These are phyloP conservation scores for Patella ulyssiponensis DNA, from an alignment of 2,888 invertebrate genomes.

Conservation along the genomic window DNA sequence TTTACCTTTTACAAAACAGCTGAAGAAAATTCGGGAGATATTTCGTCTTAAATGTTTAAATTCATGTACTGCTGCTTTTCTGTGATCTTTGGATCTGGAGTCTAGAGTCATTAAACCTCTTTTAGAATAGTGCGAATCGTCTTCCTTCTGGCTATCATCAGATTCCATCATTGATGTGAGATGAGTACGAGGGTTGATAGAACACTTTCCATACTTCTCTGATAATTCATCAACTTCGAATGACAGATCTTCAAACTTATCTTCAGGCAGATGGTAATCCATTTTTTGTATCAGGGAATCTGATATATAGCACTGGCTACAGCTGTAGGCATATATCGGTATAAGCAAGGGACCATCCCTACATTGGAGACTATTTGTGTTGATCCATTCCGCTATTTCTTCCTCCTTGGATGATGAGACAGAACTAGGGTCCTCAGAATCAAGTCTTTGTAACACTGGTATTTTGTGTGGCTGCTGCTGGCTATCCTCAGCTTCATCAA, in stretches of 20 bases:
- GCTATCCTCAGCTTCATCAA: conserved; percentile 12
- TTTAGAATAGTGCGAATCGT: conserved; percentile 24
- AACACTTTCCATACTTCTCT: conserved; percentile 32
- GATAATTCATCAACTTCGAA: conserved; percentile 50
- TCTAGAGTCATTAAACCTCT: conserved; percentile 51
- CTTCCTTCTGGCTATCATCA: conserved; percentile 30
- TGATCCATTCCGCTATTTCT: conserved; percentile 24
- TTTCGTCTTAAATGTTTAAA: conserved; percentile 77
- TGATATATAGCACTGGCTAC: conserved; percentile 77
- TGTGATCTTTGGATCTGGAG: conserved; percentile 56
- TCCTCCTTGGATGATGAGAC: not conserved
- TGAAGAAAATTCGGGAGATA: conserved; percentile 77
- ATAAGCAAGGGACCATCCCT: conserved; percentile 54
- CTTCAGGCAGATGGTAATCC: conserved; percentile 52
- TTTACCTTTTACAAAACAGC: conserved; percentile 77
- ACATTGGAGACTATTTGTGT: conserved; percentile 32
- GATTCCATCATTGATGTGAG: conserved; percentile 38
- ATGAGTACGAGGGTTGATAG: conserved; percentile 27
- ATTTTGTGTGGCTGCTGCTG: not conserved
- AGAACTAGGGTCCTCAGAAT: not conserved
- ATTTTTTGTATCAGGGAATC: conserved; percentile 66
- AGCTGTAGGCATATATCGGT: conserved; percentile 81
- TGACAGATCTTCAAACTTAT: conserved; percentile 67
- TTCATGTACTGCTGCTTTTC: conserved; percentile 57
- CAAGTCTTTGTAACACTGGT: not conserved